Evolutionary conservation across 2,113 vertebrate species (phyloP), one percentile per base, ranked within the genome.

Genomic region (Dipodomys stephensi): DNA sequence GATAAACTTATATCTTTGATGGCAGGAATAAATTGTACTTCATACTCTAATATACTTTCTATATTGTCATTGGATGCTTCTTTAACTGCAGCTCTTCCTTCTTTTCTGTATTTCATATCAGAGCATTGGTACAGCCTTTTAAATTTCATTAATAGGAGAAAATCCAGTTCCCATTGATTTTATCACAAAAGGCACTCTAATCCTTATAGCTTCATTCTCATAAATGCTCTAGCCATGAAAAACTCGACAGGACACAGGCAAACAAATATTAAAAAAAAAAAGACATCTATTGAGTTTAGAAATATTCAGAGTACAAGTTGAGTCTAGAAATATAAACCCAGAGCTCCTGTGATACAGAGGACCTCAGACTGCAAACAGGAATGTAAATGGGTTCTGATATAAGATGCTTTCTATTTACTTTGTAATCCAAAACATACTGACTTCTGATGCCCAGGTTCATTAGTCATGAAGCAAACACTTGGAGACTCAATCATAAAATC

Each of bases 141-240:
- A 92, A 97, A 97, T 20, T 95, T 98, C 2, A 68, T 68, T 91
- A 95, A 87, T 83, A 96, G 96, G 92, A 97, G 57, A 78, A 95
- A 97, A 97, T 95, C 97, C 96, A 94, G 18, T 92, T 90, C 0
- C 0, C 60, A 93, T 92, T 87, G 96, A 76, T 88, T 89, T 28
- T 87, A 62, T 84, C 96, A 87, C 78, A 97, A 89, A 92, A 93
- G 60, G 94, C 39, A 88, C 82, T 83, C 98, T 98, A 99, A 83
- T 99, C 99, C 99, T 87, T 4, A 7, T 44, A n/a, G n/a, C 74
- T 74, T 74, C n/a, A 57, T 53, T 74, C 77, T 79, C 28, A 49
- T 30, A 15, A 30, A 81, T 39, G 44, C 57, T 64, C 23, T 22
- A 80, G 39, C 57, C 25, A 10, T 19, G 12, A 76, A 82, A 92